Percentiles rank a stretch among this genome's conserved stretches.
These are phyloP conservation scores for Lophotriccus pileatus DNA, from an alignment of 2,797 vertebrate species.

Conservation along the genomic window DNA sequence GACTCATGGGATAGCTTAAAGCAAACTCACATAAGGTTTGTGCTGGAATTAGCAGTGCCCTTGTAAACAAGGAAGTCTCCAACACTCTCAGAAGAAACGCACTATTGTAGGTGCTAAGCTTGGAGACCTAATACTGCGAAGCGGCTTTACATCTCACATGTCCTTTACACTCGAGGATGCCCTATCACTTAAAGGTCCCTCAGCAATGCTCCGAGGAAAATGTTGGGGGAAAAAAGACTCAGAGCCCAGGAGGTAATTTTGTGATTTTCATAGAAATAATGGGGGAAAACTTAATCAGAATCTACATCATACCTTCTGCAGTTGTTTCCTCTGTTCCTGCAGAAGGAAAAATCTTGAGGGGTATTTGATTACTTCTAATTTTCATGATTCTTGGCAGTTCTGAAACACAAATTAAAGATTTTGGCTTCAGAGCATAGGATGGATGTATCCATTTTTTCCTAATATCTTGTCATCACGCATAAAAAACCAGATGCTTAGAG, in stretches of 20 bases:
- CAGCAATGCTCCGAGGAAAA: background rate
- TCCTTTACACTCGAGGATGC: background rate
- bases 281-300: background rate
- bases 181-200: background rate
- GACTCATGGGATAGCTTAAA: background rate
- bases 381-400: background rate
- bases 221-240: background rate
- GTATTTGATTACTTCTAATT: background rate
- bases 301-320: background rate
- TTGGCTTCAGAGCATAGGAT: background rate
- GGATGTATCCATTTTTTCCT: background rate
- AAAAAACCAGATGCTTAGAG: background rate
- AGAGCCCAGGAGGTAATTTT: background rate
- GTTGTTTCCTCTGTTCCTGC: background rate
- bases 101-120: accelerated
- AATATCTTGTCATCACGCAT: background rate
- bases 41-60: accelerated
- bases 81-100: background rate
- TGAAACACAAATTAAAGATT: background rate
- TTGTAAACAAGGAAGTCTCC: accelerated
- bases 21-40: background rate
- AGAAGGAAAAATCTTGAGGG: background rate
- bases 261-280: background rate
- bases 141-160: background rate
- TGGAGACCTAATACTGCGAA: background rate